Percentiles rank a stretch among this genome's conserved stretches.
Conservation (phyloP, 2,797 vertebrate genomes). For the Melanotaenia pygmaea region DNA sequence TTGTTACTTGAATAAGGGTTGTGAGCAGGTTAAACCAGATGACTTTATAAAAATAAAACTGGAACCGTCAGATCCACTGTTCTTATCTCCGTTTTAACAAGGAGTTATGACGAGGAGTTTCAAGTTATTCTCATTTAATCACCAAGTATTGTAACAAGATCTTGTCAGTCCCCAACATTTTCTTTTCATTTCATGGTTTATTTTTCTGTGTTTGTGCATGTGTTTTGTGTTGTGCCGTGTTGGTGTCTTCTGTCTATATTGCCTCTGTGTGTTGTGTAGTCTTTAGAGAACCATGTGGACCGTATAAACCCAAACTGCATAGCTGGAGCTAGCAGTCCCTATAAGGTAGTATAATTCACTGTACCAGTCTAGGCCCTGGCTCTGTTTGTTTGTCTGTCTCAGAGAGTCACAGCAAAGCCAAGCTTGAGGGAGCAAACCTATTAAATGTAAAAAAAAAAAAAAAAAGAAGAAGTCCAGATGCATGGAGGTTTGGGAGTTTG, state of each 20-base stretch:
- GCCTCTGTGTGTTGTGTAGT: constrained; percentile 90
- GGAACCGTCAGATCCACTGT: constrained; percentile 6
- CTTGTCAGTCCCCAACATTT: constrained; percentile 61
- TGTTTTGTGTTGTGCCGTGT: constrained; percentile 85
- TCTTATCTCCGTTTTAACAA: constrained; percentile 18
- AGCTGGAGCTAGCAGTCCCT: constrained; percentile 90
- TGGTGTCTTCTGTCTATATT: constrained; percentile 81
- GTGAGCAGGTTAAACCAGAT: neutral
- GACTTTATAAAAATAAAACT: neutral
- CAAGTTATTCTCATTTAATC: constrained; percentile 38
- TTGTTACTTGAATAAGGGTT: neutral
- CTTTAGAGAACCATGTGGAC: constrained; percentile 96
- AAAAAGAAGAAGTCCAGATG: neutral
- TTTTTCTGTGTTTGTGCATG: constrained; percentile 88
- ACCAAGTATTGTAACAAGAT: constrained; percentile 39
- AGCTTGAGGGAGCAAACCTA: constrained; percentile 53
- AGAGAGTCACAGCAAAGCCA: constrained; percentile 57
- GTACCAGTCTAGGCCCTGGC: constrained; percentile 69
- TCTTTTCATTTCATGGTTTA: constrained; percentile 86
- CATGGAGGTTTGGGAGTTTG: constrained; percentile 4
- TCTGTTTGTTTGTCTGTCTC: constrained; percentile 68
- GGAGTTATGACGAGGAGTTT: neutral
- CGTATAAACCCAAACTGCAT: constrained; percentile 92
- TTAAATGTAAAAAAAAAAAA: neutral
- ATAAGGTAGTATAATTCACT: constrained; percentile 91